These are phyloP conservation scores for Bufo gargarizans DNA, from an alignment of 2,113 vertebrate genomes.

Conservation along the genomic window DNA sequence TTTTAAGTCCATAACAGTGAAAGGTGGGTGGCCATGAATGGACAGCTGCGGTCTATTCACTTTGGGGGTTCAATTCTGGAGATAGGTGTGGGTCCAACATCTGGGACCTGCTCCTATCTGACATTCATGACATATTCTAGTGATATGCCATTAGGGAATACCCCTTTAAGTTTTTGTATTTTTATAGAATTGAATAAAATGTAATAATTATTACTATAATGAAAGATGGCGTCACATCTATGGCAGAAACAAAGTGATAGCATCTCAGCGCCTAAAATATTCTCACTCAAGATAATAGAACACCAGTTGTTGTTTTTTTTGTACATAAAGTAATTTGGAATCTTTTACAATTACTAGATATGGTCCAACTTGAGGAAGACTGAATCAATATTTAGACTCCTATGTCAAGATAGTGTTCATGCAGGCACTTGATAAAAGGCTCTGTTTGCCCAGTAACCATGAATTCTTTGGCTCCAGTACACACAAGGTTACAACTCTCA, in stretches of 20 bases:
- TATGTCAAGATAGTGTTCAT: neutral
- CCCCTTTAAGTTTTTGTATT: too few species aligned
- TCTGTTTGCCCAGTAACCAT: constrained; percentile 4
- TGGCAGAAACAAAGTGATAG: neutral
- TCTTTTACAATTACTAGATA: neutral
- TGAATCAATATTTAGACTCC: constrained; percentile 3
- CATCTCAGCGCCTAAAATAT: neutral
- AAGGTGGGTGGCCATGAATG: too few species aligned
- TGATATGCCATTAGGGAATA: too few species aligned
- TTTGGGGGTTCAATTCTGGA: too few species aligned
- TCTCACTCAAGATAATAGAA: neutral
- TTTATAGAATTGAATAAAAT: too few species aligned
- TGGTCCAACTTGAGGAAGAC: neutral
- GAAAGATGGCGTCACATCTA: neutral
- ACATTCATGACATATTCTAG: too few species aligned
- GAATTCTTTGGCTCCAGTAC: neutral
- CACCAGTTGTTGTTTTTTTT: too few species aligned
- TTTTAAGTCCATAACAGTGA: too few species aligned
- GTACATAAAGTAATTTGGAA: neutral
- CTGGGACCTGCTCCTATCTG: too few species aligned
- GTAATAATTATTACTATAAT: neutral
- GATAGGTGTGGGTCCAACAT: too few species aligned
- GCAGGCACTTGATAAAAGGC: neutral
- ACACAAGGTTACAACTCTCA: constrained; percentile 20
- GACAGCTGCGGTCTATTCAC: too few species aligned